Evolutionary conservation across 1,140 invertebrate species (phyloP).

Genomic region (Magallana gigas): DNA sequence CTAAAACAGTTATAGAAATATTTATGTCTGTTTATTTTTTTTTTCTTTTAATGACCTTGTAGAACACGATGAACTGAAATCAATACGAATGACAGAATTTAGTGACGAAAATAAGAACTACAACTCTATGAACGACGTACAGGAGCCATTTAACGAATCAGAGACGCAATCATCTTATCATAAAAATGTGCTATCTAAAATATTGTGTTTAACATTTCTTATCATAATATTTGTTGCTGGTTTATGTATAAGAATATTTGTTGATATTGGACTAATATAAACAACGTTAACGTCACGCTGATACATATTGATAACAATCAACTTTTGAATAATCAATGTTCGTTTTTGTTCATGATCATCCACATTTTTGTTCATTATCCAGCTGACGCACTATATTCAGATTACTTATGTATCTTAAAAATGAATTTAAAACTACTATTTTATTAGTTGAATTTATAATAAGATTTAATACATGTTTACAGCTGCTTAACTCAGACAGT

Average conservation of each 20-base stretch:
- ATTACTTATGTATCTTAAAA: too few species aligned
- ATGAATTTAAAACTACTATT: too few species aligned
- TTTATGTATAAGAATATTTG: neutral
- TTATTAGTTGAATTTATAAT: too few species aligned
- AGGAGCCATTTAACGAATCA: neutral
- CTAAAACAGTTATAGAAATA: too few species aligned
- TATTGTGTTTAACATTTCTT: neutral
- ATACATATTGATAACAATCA: too few species aligned
- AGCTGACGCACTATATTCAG: too few species aligned
- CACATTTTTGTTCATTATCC: too few species aligned
- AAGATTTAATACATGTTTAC: too few species aligned
- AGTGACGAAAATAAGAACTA: neutral
- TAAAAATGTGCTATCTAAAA: neutral
- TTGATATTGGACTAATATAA: neutral
- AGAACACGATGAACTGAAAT: neutral
- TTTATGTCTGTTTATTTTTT: too few species aligned
- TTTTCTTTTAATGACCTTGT: neutral
- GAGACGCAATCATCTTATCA: neutral
- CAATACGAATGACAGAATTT: neutral
- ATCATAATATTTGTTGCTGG: neutral
- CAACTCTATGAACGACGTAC: neutral
- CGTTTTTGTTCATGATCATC: too few species aligned
- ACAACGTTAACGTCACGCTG: neutral
- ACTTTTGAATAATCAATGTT: too few species aligned
- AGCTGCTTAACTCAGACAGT: too few species aligned